Evolutionary conservation across 2,797 vertebrate genomes (phyloP).

Genomic region (Psittacula echo): DNA sequence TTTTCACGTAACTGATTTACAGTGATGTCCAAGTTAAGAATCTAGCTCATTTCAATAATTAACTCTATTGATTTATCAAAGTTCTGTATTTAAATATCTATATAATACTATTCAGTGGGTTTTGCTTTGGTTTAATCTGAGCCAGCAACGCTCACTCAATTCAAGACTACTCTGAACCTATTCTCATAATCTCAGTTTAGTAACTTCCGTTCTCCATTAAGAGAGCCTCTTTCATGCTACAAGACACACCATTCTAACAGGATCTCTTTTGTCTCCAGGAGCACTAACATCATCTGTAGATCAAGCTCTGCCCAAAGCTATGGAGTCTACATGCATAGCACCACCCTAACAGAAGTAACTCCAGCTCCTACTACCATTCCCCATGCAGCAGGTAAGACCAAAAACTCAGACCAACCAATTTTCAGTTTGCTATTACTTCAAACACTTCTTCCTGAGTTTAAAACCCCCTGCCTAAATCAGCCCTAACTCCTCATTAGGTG

Average conservation of each 20-base stretch:
- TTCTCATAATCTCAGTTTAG: background rate
- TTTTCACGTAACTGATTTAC: conserved; percentile 20
- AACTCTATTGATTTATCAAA: background rate
- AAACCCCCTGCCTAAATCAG: background rate
- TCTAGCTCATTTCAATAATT: background rate
- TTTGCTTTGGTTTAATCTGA: background rate
- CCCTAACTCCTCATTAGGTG: background rate
- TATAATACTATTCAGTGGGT: background rate
- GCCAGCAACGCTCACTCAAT: background rate
- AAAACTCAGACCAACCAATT: background rate
- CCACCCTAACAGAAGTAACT: background rate
- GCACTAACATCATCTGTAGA: background rate
- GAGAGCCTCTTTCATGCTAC: background rate
- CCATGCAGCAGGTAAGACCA: background rate
- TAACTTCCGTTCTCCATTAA: background rate
- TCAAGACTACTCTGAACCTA: background rate
- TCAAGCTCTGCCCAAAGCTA: background rate
- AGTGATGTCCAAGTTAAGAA: background rate
- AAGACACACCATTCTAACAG: background rate
- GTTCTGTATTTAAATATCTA: background rate
- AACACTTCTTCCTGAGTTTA: background rate
- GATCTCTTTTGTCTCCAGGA: background rate
- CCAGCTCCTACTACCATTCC: background rate
- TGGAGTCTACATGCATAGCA: rapidly evolving
- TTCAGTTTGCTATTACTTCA: background rate